Conservation (phyloP, 2,888 invertebrate species). For the Pemphredon lugubris region DNA sequence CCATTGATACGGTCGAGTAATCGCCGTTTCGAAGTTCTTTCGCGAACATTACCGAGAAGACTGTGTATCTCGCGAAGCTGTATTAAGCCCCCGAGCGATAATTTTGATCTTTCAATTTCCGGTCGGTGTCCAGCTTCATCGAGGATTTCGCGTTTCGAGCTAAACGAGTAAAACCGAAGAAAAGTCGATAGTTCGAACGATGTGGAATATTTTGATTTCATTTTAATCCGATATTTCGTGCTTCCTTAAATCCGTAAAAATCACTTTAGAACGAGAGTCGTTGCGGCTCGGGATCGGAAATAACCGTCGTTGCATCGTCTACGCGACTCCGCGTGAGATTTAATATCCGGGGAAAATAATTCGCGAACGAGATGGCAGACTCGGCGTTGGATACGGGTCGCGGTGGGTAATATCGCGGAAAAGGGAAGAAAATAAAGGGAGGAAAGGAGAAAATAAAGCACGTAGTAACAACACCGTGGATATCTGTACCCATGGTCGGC, state of each 20-base stretch:
- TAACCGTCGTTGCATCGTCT: too few species aligned
- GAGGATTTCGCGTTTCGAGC: neutral
- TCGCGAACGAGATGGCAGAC: too few species aligned
- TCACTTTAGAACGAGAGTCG: too few species aligned
- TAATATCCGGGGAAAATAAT: constrained; percentile 36
- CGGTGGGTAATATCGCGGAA: constrained; percentile 36
- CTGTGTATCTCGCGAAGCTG: neutral
- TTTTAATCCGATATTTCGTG: too few species aligned
- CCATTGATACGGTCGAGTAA: constrained; percentile 11
- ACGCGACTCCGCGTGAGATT: neutral
- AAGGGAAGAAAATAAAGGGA: constrained; percentile 41
- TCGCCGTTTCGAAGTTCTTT: neutral
- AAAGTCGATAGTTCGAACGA: too few species aligned
- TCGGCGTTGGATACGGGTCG: too few species aligned
- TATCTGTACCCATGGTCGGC: neutral
- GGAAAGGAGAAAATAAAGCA: constrained; percentile 40
- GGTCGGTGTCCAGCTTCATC: neutral
- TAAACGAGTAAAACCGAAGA: too few species aligned
- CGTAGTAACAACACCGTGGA: neutral
- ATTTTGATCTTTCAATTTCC: constrained; percentile 14
- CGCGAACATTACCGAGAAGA: neutral
- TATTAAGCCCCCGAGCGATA: constrained; percentile 2
- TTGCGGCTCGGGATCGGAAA: too few species aligned
- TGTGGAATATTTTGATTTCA: too few species aligned
- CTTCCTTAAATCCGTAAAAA: too few species aligned